Conservation (phyloP, 2,797 vertebrate genomes). For the Lacerta bilineata region DNA sequence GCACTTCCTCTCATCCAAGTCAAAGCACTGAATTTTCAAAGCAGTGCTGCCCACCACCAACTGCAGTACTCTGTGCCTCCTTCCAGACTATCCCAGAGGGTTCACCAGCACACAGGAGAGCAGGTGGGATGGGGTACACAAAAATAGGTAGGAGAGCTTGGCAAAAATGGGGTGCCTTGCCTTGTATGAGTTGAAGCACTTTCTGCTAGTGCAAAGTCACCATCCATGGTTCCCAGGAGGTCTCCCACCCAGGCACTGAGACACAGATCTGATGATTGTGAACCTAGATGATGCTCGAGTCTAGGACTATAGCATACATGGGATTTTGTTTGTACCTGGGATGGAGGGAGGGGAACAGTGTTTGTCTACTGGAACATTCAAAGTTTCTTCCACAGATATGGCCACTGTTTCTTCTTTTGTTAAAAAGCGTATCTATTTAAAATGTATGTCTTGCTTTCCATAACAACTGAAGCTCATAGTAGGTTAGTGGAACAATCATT, state of each 20-base stretch:
- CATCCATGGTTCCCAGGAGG: not conserved
- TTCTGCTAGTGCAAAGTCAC: not conserved
- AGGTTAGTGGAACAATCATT: not conserved
- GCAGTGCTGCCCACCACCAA: no score
- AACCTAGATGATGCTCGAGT: not conserved
- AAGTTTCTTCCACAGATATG: not conserved
- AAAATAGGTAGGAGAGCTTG: not conserved
- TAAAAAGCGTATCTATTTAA: not conserved
- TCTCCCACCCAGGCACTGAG: not conserved
- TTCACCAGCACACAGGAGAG: no score
- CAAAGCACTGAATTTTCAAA: no score
- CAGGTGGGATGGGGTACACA: no score
- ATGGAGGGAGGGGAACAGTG: not conserved
- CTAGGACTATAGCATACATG: not conserved
- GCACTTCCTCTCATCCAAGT: no score
- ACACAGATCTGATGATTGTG: not conserved
- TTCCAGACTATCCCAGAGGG: no score
- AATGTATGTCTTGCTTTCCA: no score
- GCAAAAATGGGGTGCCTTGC: not conserved
- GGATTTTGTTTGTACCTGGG: not conserved
- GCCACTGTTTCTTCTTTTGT: not conserved
- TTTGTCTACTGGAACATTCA: not conserved
- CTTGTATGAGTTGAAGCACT: not conserved
- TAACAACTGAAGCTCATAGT: not conserved
- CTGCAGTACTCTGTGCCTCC: no score